Evolutionary conservation across 2,113 vertebrate genomes (phyloP), one percentile per base, ranked within the genome.

Genomic region (Genyomyrus donnyi): DNA sequence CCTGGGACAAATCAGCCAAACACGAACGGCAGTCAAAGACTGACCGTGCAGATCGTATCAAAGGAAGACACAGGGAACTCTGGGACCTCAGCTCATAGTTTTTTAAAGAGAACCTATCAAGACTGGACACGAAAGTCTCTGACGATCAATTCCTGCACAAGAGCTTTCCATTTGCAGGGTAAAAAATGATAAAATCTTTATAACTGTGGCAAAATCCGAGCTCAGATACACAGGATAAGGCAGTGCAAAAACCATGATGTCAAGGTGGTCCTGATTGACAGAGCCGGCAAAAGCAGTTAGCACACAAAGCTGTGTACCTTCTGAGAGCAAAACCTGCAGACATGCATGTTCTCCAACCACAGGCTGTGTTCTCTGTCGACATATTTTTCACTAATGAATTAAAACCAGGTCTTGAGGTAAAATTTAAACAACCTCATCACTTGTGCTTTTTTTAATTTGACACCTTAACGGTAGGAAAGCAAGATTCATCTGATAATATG

Each of bases 131-230:
- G 27, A 35, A 89, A 62, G n/a, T 19, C 46, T 35, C 21, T 42
- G 49, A 49, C 7, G 21, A 58, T 84, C 77, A 85, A 58, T 85
- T 58, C 6, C 24, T n/a, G 35, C 74, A 83, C 21, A 85, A 85
- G 52, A 1, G 89, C 80, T 84, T 50, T 84, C 89, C 19, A 49
- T 89, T 50, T 53, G 35, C 35, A 24, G 39, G 13, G 80, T 56
- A 77, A 89, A 58, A 89, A 45, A 52, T 19, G 89, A 49, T 89
- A 42, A n/a, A 85, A 89, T 89, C 89, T 89, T 46, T 17, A 89
- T 66, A 50, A 52, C 27, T n/a, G 10, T n/a, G 46, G 27, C 50
- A 17, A 56, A 42, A 89, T 10, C 31, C 39, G 15, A 42, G 39
- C 52, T 48, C 52, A 56, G 31, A 48, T 21, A n/a, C 31, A 45